Conservation (phyloP, 2,113 vertebrate species). For the Neolamprologus ventralis region DNA sequence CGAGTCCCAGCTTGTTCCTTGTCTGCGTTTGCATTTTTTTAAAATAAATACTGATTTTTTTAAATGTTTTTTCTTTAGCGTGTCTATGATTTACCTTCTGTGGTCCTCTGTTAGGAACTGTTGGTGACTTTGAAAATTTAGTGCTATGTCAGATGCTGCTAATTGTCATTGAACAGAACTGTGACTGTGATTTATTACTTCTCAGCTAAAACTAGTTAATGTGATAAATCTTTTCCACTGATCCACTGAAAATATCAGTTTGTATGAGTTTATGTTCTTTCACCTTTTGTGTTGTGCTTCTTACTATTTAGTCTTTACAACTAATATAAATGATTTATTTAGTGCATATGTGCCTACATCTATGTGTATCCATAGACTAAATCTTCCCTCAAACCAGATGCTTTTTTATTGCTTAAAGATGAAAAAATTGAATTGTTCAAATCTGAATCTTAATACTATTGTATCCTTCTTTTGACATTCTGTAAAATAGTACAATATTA, state of each 20-base stretch:
- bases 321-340: neutral
- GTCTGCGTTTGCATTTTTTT: neutral
- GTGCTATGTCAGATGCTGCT: neutral
- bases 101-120: neutral
- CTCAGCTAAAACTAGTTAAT: neutral
- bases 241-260: neutral
- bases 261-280: neutral
- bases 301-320: neutral
- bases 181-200: neutral
- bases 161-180: neutral
- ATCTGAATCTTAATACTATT: neutral
- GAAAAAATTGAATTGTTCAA: conserved; percentile 10
- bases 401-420: conserved; percentile 15
- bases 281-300: neutral
- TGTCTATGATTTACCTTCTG: neutral
- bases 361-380: neutral
- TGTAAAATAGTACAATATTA: neutral
- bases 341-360: neutral
- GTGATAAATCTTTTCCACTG: neutral
- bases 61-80: neutral
- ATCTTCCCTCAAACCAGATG: neutral
- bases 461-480: neutral
- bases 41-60: neutral
- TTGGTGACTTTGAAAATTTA: neutral
- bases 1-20: rapidly evolving